These are phyloP conservation scores for Julus scandinavius DNA, from an alignment of 2,888 invertebrate species.

Conservation along the genomic window DNA sequence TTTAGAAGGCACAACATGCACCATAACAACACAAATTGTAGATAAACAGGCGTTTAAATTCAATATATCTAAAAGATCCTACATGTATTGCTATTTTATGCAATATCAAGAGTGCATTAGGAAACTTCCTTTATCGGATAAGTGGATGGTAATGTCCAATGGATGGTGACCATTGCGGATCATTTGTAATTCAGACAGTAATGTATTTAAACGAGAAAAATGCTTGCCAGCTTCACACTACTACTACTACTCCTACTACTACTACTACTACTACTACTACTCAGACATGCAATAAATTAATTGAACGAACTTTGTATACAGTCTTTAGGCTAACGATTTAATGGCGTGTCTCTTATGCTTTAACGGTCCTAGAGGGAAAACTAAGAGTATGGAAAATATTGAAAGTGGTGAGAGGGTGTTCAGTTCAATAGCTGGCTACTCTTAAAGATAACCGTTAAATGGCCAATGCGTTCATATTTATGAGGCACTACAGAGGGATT, in stretches of 20 bases:
- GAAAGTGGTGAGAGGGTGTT: conserved; percentile 30
- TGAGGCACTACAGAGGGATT: neutral
- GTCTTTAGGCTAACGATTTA: conserved; percentile 40
- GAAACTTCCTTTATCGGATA: neutral
- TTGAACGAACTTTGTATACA: conserved; percentile 21
- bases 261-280: neutral
- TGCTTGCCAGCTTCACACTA: neutral
- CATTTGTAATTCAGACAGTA: neutral
- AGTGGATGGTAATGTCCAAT: neutral
- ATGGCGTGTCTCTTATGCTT: conserved; percentile 31
- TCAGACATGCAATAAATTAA: conserved; percentile 41
- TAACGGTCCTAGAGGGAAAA: conserved; percentile 7
- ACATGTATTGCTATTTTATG: neutral
- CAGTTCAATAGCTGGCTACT: neutral
- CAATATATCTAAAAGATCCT: neutral
- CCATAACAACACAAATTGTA: neutral
- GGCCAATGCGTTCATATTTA: conserved; percentile 16
- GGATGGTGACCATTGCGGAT: neutral
- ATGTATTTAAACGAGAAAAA: neutral
- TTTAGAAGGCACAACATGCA: neutral
- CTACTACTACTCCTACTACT: no score
- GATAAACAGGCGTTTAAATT: neutral
- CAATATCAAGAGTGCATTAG: neutral
- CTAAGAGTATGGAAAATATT: conserved; percentile 36
- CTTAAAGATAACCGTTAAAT: conserved; percentile 5